Conservation (phyloP, 2,797 vertebrate genomes). For the Typhlichthys subterraneus region DNA sequence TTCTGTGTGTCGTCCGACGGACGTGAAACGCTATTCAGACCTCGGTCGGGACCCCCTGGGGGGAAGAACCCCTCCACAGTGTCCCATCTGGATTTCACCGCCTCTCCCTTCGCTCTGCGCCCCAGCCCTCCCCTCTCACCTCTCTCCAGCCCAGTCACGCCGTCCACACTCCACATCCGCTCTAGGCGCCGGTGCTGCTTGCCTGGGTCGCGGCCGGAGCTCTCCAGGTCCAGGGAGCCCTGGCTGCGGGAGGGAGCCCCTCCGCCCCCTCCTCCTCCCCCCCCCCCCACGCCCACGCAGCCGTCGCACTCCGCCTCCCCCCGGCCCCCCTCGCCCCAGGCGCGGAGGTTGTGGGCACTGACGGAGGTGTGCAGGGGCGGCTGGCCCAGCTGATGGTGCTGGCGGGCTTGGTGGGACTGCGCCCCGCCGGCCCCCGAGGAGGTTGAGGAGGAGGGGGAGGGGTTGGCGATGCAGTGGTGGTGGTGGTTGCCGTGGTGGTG, state of each 20-base stretch:
- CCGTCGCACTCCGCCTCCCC: constrained; percentile 71
- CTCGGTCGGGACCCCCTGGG: constrained; percentile 33
- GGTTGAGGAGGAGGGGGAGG: constrained; percentile 49
- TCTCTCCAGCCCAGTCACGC: constrained; percentile 87
- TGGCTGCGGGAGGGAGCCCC: constrained; percentile 78
- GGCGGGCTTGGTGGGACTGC: constrained; percentile 68
- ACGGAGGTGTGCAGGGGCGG: constrained; percentile 83
- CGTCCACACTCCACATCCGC: constrained; percentile 92
- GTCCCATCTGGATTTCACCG: constrained; percentile 36
- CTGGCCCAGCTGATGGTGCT: constrained; percentile 77
- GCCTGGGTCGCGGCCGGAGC: constrained; percentile 79
- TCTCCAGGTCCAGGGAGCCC: constrained; percentile 88
- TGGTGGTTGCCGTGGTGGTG: constrained; percentile 65
- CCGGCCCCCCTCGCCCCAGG: constrained; percentile 79
- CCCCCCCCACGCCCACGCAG: constrained; percentile 23
- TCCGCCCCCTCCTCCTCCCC: constrained; percentile 64
- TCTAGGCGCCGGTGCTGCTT: constrained; percentile 87
- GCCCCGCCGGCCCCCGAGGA: constrained; percentile 35
- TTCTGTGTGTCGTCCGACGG: neutral
- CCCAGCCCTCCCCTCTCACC: constrained; percentile 78
- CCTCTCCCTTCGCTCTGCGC: constrained; percentile 67
- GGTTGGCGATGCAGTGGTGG: constrained; percentile 37
- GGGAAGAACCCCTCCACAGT: neutral
- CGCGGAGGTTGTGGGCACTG: constrained; percentile 82
- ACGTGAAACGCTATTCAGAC: constrained; percentile 54